Conservation (phyloP, 2,113 vertebrate species). For the Neoarius graeffei region DNA sequence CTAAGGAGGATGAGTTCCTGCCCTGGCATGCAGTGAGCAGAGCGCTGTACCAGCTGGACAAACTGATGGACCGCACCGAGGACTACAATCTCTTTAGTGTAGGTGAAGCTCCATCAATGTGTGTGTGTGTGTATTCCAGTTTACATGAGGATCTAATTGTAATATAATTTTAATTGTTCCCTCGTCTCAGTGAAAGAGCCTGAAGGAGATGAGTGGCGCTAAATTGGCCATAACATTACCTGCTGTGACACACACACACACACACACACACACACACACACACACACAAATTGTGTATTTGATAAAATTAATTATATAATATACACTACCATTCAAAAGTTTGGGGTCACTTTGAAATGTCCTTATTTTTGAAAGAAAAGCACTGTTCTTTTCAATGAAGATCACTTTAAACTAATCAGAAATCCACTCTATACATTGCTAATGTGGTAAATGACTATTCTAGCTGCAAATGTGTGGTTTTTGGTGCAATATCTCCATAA, state of each 20-base stretch:
- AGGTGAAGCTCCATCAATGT: background rate
- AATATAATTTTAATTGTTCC: constrained; percentile 27
- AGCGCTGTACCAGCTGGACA: constrained; percentile 93
- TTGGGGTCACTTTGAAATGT: too few species aligned
- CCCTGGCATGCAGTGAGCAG: constrained; percentile 95
- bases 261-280: too few species aligned
- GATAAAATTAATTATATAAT: too few species aligned
- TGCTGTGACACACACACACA: constrained; percentile 20
- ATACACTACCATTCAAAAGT: too few species aligned
- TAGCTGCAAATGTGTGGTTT: too few species aligned
- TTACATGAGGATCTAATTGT: constrained; percentile 24
- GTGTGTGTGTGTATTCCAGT: background rate
- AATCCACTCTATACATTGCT: too few species aligned
- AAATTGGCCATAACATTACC: constrained; percentile 51
- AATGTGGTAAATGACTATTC: too few species aligned
- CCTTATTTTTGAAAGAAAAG: too few species aligned
- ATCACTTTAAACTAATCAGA: too few species aligned
- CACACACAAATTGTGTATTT: too few species aligned
- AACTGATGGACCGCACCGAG: constrained; percentile 93
- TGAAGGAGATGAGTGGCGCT: constrained; percentile 32
- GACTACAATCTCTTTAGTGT: constrained; percentile 59
- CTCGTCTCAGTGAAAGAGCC: constrained; percentile 26
- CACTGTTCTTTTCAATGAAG: too few species aligned
- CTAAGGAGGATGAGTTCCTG: constrained; percentile 91
- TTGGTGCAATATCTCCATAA: too few species aligned